These are phyloP conservation scores for Panagrolaimus sp. DNA, from an alignment of 1,140 invertebrate genomes.

Conservation along the genomic window DNA sequence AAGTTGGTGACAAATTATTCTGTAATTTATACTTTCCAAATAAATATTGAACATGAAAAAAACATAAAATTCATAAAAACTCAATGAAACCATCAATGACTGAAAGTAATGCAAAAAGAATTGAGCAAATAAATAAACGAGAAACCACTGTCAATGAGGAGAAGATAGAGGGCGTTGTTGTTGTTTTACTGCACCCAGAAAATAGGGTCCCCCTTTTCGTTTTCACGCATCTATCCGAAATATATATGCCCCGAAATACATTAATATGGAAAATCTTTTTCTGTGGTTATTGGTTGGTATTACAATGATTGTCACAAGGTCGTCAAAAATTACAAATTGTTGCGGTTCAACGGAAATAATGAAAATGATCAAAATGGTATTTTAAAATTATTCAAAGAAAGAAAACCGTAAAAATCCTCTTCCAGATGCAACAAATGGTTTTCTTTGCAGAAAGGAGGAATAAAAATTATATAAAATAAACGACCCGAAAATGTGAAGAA, in stretches of 20 bases:
- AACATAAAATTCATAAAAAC: conserved; percentile 7
- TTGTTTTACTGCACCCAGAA: neutral
- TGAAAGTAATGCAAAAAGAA: neutral
- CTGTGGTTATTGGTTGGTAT: no score
- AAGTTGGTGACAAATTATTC: neutral
- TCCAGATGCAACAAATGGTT: neutral
- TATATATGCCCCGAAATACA: conserved; percentile 6
- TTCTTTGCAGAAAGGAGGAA: neutral
- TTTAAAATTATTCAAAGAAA: neutral
- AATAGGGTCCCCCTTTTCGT: neutral
- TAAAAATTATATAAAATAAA: neutral
- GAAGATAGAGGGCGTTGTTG: neutral
- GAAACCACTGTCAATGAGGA: conserved; percentile 4
- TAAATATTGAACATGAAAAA: no score
- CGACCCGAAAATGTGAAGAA: neutral
- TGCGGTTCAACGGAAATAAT: conserved; percentile 9
- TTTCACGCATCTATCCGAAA: neutral
- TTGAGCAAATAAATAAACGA: conserved; percentile 12
- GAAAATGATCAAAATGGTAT: neutral
- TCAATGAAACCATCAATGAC: neutral
- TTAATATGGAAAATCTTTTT: neutral
- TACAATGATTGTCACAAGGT: conserved; percentile 10
- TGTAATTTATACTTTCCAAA: neutral
- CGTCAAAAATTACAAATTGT: conserved; percentile 12
- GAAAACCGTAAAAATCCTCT: neutral